These are phyloP conservation scores for Clarias magur DNA, from an alignment of 2,113 vertebrate genomes.

Conservation along the genomic window DNA sequence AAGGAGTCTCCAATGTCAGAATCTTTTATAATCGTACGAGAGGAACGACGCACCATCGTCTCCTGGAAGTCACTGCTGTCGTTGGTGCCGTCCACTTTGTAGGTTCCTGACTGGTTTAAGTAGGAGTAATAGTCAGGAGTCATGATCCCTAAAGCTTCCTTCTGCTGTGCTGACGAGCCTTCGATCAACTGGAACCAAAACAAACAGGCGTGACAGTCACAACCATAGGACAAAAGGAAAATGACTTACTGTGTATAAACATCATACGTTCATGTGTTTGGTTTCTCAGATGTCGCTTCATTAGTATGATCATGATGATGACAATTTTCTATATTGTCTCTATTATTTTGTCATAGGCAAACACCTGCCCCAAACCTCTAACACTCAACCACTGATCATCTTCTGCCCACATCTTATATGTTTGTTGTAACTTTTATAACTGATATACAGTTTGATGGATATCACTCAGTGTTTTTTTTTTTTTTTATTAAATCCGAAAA, in stretches of 20 bases:
- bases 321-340: too few species aligned
- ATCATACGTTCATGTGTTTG: neutral
- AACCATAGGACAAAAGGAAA: neutral
- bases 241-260: neutral
- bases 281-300: neutral
- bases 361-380: too few species aligned
- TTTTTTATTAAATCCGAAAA: neutral
- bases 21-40: neutral
- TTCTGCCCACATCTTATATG: neutral
- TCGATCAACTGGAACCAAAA: constrained; percentile 80
- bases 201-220: neutral
- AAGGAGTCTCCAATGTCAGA: neutral
- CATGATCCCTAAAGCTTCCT: constrained; percentile 87
- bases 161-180: constrained; percentile 83
- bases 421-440: neutral
- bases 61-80: constrained; percentile 88
- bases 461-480: neutral
- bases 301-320: neutral
- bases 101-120: constrained; percentile 92
- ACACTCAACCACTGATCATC: neutral
- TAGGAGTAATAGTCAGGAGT: constrained; percentile 92
- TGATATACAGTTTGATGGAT: neutral
- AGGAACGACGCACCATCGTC: constrained; percentile 79
- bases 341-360: too few species aligned
- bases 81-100: constrained; percentile 90